Evolutionary conservation across 2,888 invertebrate species (phyloP).

Genomic region (Cantharis nigra): DNA sequence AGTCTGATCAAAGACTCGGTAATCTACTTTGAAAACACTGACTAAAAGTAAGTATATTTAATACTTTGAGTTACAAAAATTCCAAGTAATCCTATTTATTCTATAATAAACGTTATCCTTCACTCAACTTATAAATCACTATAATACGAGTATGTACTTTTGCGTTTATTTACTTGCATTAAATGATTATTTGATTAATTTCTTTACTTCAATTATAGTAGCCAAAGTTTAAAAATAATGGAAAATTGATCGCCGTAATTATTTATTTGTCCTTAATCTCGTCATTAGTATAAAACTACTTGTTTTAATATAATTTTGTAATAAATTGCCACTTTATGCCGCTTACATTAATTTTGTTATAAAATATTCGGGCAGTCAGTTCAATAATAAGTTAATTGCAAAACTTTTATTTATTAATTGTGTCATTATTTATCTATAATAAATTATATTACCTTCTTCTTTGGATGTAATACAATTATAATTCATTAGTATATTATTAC

Average conservation of each 20-base stretch:
- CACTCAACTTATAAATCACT: neutral
- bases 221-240: neutral
- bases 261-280: neutral
- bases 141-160: neutral
- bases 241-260: neutral
- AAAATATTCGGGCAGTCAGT: neutral
- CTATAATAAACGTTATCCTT: neutral
- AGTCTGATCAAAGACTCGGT: conserved; percentile 41
- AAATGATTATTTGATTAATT: neutral
- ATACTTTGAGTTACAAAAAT: conserved; percentile 24
- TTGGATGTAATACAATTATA: too few relatives aligned
- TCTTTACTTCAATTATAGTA: neutral
- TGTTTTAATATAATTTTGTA: neutral
- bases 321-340: neutral
- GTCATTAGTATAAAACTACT: neutral
- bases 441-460: too few relatives aligned
- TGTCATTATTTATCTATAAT: neutral
- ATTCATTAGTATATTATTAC: neutral
- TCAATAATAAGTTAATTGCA: neutral
- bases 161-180: neutral
- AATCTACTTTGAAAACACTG: conserved; percentile 33
- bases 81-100: conserved; percentile 24
- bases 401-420: neutral
- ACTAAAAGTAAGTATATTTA: conserved; percentile 22
- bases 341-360: neutral